Evolutionary conservation across 1,140 invertebrate species (phyloP), one percentile per base, ranked within the genome.

Genomic region (Drosophila tsacasi): DNA sequence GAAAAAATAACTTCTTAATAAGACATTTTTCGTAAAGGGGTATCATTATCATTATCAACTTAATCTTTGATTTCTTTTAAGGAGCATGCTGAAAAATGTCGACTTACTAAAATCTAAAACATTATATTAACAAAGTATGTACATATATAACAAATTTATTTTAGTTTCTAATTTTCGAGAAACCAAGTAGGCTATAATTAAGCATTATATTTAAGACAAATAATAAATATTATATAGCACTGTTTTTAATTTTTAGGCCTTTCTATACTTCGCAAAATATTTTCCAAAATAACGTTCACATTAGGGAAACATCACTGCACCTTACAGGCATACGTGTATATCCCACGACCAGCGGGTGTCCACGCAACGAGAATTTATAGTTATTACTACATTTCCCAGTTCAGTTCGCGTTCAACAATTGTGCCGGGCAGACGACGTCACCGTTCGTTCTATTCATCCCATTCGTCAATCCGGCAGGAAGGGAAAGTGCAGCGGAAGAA

Each of bases 301-400:
- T 44, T 65, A 55, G 1, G 2, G 5, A 30, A 15, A 4, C 2
- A 7, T 23, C 50, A 60, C 67, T 71, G 67, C 54, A 52, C 46
- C 42, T 55, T 25, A 30, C 21, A 39, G 40, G n/a, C 32, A 55
- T 37, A 15, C 32, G 30, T 47, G 54, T 30, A 12, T 5, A 37
- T 72, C 13, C 42, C 19, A 37, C 44, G 5, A 30, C 37, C 59
- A 79, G 65, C 44, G 77, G 52, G 49, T 66, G 62, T 46, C 64
- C 84, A 83, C 59, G 65, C 81, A 84, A 79, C 72, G 66, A 76
- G 60, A 81, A 89, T 79, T 79, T 81, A 81, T 89, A 84, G 78
- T 81, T 89, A 84, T 84, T 84, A 72, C 66, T 81, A 79, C 50
- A 62, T 63, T 81, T 84, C 39, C 69, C 62, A 23, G 68, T 69